Evolutionary conservation across 2,888 invertebrate genomes (phyloP).

Genomic region (Hololepta plana): DNA sequence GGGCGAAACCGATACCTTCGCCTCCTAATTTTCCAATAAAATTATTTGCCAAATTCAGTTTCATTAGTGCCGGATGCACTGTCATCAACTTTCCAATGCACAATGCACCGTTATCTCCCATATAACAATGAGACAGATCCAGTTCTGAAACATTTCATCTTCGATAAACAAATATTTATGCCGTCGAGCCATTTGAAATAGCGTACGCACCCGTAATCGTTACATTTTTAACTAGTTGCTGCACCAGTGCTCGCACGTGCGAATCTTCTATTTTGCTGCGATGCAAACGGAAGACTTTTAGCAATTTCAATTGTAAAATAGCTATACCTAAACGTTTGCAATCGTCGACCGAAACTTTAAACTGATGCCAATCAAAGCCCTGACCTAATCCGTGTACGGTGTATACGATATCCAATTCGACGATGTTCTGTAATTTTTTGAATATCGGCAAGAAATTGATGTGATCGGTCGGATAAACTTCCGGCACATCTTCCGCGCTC

Average conservation of each 20-base stretch:
- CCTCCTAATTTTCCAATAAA: constrained; percentile 12
- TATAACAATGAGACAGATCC: constrained; percentile 46
- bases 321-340: constrained; percentile 34
- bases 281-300: constrained; percentile 37
- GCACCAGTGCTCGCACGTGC: constrained; percentile 37
- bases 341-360: constrained; percentile 40
- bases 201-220: too few relatives aligned
- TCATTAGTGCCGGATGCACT: constrained; percentile 34
- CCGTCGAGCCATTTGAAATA: too few relatives aligned
- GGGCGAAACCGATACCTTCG: constrained; percentile 22
- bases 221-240: constrained; percentile 31
- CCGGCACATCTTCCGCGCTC: constrained; percentile 23
- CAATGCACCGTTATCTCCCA: constrained; percentile 41
- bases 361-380: constrained; percentile 37
- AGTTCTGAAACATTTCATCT: constrained; percentile 33
- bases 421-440: constrained; percentile 30
- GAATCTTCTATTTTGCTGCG: constrained; percentile 39
- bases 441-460: constrained; percentile 38
- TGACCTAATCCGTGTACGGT: constrained; percentile 30
- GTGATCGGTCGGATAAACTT: constrained; percentile 31
- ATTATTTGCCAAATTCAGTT: constrained; percentile 12
- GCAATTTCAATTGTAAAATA: constrained; percentile 22
- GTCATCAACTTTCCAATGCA: constrained; percentile 40
- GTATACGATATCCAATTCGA: constrained; percentile 30
- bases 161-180: constrained; percentile 16